Percentiles rank a stretch among this genome's conserved stretches.
phyloP scores from a whole-genome alignment of 92 coral and sea anemone species.

The Palythoa grandiflora region DNA sequence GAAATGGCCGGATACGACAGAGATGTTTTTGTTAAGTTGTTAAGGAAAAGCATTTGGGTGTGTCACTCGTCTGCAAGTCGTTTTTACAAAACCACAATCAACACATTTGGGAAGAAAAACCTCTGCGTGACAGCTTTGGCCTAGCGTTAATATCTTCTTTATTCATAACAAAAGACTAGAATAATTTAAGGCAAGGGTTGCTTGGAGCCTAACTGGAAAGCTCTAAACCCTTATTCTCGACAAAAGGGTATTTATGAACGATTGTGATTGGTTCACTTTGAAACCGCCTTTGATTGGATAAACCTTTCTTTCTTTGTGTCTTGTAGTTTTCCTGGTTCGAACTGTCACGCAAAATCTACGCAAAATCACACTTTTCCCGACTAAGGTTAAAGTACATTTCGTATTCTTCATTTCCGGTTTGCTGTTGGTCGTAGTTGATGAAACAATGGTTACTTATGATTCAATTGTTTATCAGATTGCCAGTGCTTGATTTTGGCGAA shows the following conservation, averaged over 20 bases:
- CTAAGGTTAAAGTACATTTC: not conserved
- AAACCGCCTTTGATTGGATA: conserved; percentile 17
- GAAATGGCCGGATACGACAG: not conserved
- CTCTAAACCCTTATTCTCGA: not conserved
- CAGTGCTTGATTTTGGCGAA: conserved; percentile 3
- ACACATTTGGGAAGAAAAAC: not conserved
- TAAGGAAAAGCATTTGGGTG: not conserved
- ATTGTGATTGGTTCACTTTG: conserved; percentile 7
- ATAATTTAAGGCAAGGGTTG: not conserved
- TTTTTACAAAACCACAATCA: not conserved
- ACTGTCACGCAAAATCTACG: not conserved
- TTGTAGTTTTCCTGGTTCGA: conserved; percentile 6
- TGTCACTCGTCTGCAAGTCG: not conserved
- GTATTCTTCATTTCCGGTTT: conserved; percentile 26
- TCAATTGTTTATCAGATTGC: not conserved
- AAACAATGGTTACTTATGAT: not conserved
- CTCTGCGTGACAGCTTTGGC: too few species aligned
- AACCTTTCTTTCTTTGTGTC: not conserved
- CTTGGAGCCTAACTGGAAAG: not conserved
- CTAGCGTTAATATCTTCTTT: too few species aligned
- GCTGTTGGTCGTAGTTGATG: not conserved
- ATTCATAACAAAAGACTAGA: not conserved
- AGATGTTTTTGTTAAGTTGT: not conserved
- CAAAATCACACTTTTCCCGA: not conserved
- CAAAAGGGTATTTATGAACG: not conserved